phyloP scores from a whole-genome alignment of 2,888 invertebrate species.

The Habrosyne pyritoides region DNA sequence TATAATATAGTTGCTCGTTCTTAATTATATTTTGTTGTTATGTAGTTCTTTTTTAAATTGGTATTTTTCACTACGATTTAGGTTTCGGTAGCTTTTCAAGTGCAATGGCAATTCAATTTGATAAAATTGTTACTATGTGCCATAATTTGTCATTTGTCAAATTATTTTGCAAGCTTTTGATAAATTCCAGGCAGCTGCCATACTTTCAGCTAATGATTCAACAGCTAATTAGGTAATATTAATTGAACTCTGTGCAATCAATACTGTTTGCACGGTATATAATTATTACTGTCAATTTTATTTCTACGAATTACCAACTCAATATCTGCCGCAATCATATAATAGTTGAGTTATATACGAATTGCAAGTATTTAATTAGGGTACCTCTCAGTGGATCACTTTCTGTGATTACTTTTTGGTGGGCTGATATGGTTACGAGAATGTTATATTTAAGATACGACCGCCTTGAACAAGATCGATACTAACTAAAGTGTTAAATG shows the following conservation, averaged over 20 bases:
- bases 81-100: neutral
- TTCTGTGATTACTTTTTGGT: neutral
- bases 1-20: neutral
- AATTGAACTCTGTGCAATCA: constrained; percentile 11
- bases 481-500: constrained; percentile 11
- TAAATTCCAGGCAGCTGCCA: constrained; percentile 6
- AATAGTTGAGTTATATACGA: neutral
- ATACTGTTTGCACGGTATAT: neutral
- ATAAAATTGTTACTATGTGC: constrained; percentile 1
- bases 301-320: neutral
- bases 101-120: neutral
- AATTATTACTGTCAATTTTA: neutral
- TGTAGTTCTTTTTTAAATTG: neutral
- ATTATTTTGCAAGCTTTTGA: neutral
- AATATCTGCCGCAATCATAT: neutral
- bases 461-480: constrained; percentile 11
- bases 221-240: constrained; percentile 3
- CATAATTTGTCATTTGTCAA: constrained; percentile 7
- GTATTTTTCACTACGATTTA: neutral
- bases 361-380: neutral
- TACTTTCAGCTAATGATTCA: neutral
- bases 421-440: constrained; percentile 14
- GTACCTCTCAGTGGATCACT: neutral
- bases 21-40: neutral
- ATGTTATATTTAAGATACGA: constrained; percentile 10